Evolutionary conservation across 2,797 vertebrate species (phyloP), one percentile per base, ranked within the genome.

Genomic region (Chelon labrosus): DNA sequence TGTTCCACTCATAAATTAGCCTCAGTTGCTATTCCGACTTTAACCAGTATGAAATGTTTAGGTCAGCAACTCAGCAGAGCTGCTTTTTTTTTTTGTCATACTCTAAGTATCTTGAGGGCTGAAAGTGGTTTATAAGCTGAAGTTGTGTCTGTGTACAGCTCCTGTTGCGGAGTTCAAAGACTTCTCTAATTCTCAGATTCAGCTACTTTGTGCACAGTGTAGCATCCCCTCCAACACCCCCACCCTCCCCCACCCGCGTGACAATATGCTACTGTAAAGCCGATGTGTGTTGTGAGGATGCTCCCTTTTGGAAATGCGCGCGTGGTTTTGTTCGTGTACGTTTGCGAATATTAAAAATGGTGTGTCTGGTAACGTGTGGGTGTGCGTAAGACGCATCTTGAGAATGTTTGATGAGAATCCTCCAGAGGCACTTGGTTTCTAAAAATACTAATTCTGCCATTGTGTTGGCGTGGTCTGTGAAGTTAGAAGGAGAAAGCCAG

Each of bases 401-500:
- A 88, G 73, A 80, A 73, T 73, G 65, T 82, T 91, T 91, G 91
- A 91, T 85, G 88, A 88, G 84, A 87, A 88, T 86, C 85, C 89
- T 87, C 91, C 10, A 70, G 89, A 90, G 88, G 77, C 80, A 19
- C 77, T 47, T 69, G 58, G 54, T 75, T 88, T 88, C 89, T 92
- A 91, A 89, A 93, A 92, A 91, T 93, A 93, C 83, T 37, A 83
- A 84, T 85, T 88, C 79, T 82, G 39, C 83, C 65, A 86, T 90
- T 90, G 86, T 91, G 82, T 73, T 60, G 50, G 74, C 69, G 71
- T 75, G 82, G 80, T 83, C 76, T 80, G 75, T 55, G 65, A 60
- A 65, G 73, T 72, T 66, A 31, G 66, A 75, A 65, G 56, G 22
- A 35, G 16, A 65, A 51, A 44, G 37, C 35, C 55, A 52, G 61